Base-by-base conservation (phyloP, 2,113 vertebrate species). In the Cyphomyrus discorhynchus region DNA sequence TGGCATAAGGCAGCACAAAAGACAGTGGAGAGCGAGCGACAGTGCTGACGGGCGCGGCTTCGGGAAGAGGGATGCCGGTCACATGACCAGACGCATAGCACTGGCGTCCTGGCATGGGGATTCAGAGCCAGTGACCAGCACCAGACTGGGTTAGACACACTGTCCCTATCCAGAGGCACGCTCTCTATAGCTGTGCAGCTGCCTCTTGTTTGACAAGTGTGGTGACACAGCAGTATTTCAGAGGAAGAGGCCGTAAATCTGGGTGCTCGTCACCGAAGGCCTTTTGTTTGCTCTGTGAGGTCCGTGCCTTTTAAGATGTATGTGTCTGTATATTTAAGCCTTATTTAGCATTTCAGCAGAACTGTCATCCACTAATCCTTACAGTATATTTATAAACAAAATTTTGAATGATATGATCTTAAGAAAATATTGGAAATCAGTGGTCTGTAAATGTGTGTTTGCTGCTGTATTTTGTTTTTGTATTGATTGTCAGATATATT, bases 81-180 rank as follows among this genome's bases (percentile, higher is more conserved):
- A 94, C 90, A 7, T 94, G 93, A 92, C 85, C 42, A 66, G 92
- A 86, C 91, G 82, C 91, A 91, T 92, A 92, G 58, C 58, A 9
- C 90, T 92, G 90, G 93, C 92, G 92, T 94, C 92, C 92, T 92
- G 90, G 31, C 8, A 92, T 2, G 24, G 53, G 5, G 91, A 86
- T 87, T 39, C 83, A 70, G 86, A 62, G 84, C 47, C 24, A 19
- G 52, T 77, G 24, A 19, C 2, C 95, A 96, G 96, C 95, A 95
- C 89, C 92, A 90, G 24, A 1, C 58, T 53, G 87, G 89, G 50
- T 77, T 39, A 77, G 13, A 31, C 13, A 11, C 70, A 42, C 31
- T 39, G 93, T 3, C 24, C 27, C 46, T 5, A 9, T 35, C 39
- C 74, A 19, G 35, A 42, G 17, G 31, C 15, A 1, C 70, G 9